Evolutionary conservation across 2,797 vertebrate species (phyloP).

Genomic region (Urophycis tenuis): DNA sequence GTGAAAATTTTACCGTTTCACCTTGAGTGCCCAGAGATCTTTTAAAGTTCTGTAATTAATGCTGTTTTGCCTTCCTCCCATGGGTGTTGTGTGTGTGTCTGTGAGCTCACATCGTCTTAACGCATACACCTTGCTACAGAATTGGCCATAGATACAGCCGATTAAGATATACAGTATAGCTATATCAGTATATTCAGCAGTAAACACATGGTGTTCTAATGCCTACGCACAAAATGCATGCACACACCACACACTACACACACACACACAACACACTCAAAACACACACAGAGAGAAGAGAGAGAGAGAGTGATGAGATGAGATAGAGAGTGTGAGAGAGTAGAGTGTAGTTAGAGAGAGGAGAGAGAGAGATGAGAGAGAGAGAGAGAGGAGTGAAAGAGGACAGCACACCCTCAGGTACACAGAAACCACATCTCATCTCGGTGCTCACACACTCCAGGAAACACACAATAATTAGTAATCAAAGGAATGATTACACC

Average conservation of each 20-base stretch:
- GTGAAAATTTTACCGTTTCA: not conserved
- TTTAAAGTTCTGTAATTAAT: not conserved
- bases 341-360: conserved; percentile 18
- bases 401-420: conserved; percentile 9
- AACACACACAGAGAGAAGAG: no score
- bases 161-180: not conserved
- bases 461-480: conserved; percentile 50
- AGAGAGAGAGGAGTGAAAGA: conserved; percentile 12
- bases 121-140: no score
- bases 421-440: conserved; percentile 24
- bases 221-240: no score
- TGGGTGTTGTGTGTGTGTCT: not conserved
- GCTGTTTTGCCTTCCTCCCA: not conserved
- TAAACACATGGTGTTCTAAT: no score
- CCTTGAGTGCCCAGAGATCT: not conserved
- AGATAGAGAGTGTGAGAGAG: not conserved
- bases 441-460: conserved; percentile 21
- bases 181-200: not conserved
- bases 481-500: conserved; percentile 54
- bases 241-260: no score
- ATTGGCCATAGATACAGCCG: no score
- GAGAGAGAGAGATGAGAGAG: not conserved
- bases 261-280: no score
- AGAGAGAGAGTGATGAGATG: no score
- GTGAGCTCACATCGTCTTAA: not conserved